Percentiles rank a stretch among this genome's conserved stretches.
These are phyloP conservation scores for Ophiothrix spiculata DNA, from an alignment of 35 echinoderm and acorn worm species.

Conservation along the genomic window DNA sequence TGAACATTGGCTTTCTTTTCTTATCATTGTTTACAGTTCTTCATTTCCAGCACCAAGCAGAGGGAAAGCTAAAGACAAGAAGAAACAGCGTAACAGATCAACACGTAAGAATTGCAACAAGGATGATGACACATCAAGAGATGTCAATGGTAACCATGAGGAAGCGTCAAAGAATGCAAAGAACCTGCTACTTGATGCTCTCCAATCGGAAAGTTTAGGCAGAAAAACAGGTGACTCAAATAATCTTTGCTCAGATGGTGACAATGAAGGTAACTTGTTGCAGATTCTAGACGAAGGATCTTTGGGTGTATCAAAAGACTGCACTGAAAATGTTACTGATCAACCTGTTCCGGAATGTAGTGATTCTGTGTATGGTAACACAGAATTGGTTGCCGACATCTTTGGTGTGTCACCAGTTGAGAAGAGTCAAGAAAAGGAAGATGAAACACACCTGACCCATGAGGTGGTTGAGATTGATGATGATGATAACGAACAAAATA, in stretches of 20 bases:
- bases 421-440: not conserved
- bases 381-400: not conserved
- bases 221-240: not conserved
- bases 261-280: conserved; percentile 21
- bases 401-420: not conserved
- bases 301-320: not conserved
- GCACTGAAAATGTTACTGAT: not conserved
- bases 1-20: not conserved
- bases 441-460: too few species aligned
- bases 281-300: conserved; percentile 43
- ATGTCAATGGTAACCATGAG: not conserved
- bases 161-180: not conserved
- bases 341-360: not conserved
- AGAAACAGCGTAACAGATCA: not conserved
- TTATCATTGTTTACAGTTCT: conserved; percentile 16
- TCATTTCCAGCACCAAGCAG: conserved; percentile 27
- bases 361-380: not conserved
- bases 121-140: not conserved
- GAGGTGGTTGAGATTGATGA: not conserved
- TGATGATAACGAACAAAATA: not conserved
- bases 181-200: not conserved
- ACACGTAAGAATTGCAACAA: not conserved
- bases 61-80: not conserved
- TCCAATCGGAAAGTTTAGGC: not conserved
- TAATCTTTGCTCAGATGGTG: not conserved